These are phyloP conservation scores for Amphibalanus amphitrite DNA, from an alignment of 1,140 invertebrate genomes.

Conservation along the genomic window DNA sequence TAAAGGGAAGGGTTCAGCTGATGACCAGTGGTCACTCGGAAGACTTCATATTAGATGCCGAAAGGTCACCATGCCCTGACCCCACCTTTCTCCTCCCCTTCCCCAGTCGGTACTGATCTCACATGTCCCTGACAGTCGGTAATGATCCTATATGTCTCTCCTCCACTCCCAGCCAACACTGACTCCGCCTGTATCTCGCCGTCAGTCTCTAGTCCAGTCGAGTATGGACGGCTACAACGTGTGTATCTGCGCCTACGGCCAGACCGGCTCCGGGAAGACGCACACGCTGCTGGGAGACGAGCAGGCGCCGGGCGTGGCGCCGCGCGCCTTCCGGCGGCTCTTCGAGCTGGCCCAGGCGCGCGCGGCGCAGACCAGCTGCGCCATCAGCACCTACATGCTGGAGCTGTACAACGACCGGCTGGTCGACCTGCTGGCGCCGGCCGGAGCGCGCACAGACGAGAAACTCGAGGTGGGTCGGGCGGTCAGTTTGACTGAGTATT, in stretches of 20 bases:
- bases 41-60: no score
- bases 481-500: neutral
- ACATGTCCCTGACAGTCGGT: no score
- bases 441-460: neutral
- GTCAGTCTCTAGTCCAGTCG: constrained; percentile 17
- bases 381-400: constrained; percentile 27
- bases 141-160: no score
- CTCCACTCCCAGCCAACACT: no score
- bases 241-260: constrained; percentile 81
- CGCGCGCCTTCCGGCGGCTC: constrained; percentile 61
- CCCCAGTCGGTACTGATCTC: no score
- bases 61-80: no score
- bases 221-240: constrained; percentile 57
- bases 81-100: no score
- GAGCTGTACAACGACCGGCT: constrained; percentile 44
- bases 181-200: no score
- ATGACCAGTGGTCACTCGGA: no score
- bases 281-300: constrained; percentile 67
- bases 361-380: constrained; percentile 49
- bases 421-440: constrained; percentile 44
- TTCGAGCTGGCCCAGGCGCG: constrained; percentile 47
- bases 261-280: constrained; percentile 86
- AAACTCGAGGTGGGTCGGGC: constrained; percentile 11
- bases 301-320: constrained; percentile 50
- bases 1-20: no score